Percentiles rank a stretch among this genome's conserved stretches.
Evolutionary conservation across 1,140 invertebrate species (phyloP).

Genomic region (Orius laevigatus): DNA sequence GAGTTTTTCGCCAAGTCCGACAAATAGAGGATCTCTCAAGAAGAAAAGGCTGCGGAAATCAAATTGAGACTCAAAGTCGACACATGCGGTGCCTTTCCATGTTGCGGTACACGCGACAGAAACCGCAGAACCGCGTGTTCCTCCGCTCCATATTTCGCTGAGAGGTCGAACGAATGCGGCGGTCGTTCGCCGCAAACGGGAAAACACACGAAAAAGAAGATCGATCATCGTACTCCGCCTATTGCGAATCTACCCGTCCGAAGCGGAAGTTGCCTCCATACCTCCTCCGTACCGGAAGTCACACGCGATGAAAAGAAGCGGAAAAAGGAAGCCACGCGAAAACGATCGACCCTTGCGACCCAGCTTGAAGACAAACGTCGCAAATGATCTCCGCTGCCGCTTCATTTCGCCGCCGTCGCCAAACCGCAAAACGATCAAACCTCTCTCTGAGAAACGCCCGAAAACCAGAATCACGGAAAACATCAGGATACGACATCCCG

Average conservation of each 20-base stretch:
- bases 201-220: conserved; percentile 1
- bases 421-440: conserved; percentile 1
- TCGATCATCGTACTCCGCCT: background rate
- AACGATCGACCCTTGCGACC: conserved; percentile 26
- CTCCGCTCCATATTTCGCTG: conserved; percentile 75
- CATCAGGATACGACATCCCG: no score
- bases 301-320: conserved; percentile 19
- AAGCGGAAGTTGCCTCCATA: conserved; percentile 23
- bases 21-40: conserved; percentile 18
- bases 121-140: conserved; percentile 56
- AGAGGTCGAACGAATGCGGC: conserved; percentile 68
- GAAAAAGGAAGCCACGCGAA: conserved; percentile 26
- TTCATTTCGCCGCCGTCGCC: background rate
- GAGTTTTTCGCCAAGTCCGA: conserved; percentile 16
- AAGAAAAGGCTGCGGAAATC: conserved; percentile 41
- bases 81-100: conserved; percentile 2
- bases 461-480: no score
- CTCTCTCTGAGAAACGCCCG: no score
- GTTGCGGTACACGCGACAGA: conserved; percentile 3
- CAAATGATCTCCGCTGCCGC: conserved; percentile 2
- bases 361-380: conserved; percentile 8
- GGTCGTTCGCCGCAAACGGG: conserved; percentile 38
- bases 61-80: conserved; percentile 54
- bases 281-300: conserved; percentile 19
- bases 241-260: conserved; percentile 15